Evolutionary conservation across 2,113 vertebrate species (phyloP).

Genomic region (Rhinopomastus cyanomelas): DNA sequence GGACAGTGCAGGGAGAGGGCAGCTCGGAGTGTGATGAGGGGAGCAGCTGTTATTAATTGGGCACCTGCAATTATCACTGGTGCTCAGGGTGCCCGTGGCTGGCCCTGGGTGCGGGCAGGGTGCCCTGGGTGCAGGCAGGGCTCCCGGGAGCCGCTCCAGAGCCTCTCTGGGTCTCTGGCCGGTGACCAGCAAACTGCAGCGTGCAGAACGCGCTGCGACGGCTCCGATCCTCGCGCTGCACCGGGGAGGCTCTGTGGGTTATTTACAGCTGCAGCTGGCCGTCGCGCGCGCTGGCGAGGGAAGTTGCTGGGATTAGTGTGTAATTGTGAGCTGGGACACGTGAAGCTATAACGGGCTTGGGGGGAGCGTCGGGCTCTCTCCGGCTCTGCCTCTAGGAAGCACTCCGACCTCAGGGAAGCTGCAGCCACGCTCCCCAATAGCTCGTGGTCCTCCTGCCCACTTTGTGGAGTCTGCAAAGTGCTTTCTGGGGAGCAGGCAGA

Average conservation of each 20-base stretch:
- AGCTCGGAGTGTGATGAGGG: fast-evolving
- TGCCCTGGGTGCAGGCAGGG: not conserved
- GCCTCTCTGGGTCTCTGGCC: fast-evolving
- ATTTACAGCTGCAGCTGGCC: not conserved
- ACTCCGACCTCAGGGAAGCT: not conserved
- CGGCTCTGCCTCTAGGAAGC: conserved; percentile 15
- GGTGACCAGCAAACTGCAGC: fast-evolving
- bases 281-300: not conserved
- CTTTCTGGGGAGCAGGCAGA: fast-evolving
- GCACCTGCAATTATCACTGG: not conserved
- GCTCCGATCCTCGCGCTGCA: not conserved
- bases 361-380: not conserved
- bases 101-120: fast-evolving
- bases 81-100: not conserved
- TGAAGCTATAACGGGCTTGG: fast-evolving
- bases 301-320: not conserved
- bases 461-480: fast-evolving
- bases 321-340: not conserved
- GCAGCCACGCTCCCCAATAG: fast-evolving
- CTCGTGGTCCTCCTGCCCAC: fast-evolving
- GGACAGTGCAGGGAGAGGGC: not conserved
- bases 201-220: not conserved
- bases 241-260: not conserved
- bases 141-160: fast-evolving
- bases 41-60: too few species aligned